These are phyloP conservation scores for Ariolimax columbianus DNA, from an alignment of 2,888 invertebrate genomes.

Conservation along the genomic window DNA sequence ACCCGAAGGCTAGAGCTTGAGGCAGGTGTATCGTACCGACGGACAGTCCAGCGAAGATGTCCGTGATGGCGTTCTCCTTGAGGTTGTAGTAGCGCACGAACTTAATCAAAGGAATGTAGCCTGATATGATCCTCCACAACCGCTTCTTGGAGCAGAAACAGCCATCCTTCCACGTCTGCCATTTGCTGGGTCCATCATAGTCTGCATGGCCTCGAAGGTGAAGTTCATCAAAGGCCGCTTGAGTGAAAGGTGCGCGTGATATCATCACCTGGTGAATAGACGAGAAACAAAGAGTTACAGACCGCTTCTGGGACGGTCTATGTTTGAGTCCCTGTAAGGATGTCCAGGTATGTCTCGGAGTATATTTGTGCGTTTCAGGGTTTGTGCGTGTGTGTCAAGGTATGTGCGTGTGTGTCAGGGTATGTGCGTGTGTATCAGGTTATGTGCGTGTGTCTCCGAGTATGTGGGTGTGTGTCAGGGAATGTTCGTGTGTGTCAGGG, in stretches of 20 bases:
- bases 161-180: constrained; percentile 57
- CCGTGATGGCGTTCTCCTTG: constrained; percentile 66
- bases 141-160: constrained; percentile 65
- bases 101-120: constrained; percentile 69
- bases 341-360: too few relatives aligned
- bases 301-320: too few relatives aligned
- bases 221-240: constrained; percentile 68
- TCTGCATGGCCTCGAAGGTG: constrained; percentile 58
- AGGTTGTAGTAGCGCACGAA: constrained; percentile 70
- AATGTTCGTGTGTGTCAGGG: too few relatives aligned
- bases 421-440: too few relatives aligned
- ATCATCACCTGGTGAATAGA: constrained; percentile 1
- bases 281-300: too few relatives aligned
- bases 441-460: too few relatives aligned
- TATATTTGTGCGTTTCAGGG: too few relatives aligned
- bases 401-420: too few relatives aligned
- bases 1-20: constrained; percentile 73
- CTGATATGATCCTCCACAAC: constrained; percentile 62
- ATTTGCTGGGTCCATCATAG: constrained; percentile 29
- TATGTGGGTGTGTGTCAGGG: too few relatives aligned
- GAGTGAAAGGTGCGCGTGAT: constrained; percentile 47
- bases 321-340: too few relatives aligned
- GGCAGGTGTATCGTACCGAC: constrained; percentile 77
- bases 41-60: constrained; percentile 75
- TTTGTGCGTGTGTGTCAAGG: too few relatives aligned